A percentile compares a stretch with the other conserved stretches of the same genome.
Conservation (phyloP, 2,113 vertebrate species). For the Myrmophylax atrothorax region DNA sequence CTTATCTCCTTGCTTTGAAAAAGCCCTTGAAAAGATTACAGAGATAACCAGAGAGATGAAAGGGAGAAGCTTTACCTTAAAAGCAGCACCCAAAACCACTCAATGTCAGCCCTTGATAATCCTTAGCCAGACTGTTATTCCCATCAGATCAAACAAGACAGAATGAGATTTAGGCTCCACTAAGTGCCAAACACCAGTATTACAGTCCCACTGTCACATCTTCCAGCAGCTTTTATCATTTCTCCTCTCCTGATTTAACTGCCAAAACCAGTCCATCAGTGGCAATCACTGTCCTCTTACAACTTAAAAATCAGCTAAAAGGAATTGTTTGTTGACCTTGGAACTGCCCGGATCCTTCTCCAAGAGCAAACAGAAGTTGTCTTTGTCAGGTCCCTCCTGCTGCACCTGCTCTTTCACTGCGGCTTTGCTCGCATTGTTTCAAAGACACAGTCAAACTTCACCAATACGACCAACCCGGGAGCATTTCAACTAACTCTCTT, state of each 20-base stretch:
- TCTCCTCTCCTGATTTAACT: background rate
- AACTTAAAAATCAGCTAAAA: background rate
- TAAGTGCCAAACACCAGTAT: background rate
- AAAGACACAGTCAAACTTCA: background rate
- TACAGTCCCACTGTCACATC: background rate
- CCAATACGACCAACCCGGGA: background rate
- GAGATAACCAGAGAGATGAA: constrained; percentile 43
- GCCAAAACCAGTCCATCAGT: background rate
- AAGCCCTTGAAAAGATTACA: constrained; percentile 23
- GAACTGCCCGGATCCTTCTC: background rate
- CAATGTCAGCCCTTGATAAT: background rate
- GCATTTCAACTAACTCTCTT: background rate
- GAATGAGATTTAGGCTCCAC: background rate
- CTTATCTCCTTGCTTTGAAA: constrained; percentile 36
- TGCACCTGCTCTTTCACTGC: background rate
- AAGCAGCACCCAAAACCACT: constrained; percentile 8
- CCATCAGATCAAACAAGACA: constrained; percentile 17
- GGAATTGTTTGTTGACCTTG: background rate
- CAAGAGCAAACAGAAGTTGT: background rate
- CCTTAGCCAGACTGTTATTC: background rate
- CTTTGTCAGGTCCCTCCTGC: background rate
- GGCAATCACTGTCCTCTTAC: background rate
- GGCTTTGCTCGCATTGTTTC: background rate
- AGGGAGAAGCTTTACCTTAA: constrained; percentile 12
- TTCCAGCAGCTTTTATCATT: background rate